These are phyloP conservation scores for Drosophila quadrilineata DNA, from an alignment of 1,140 invertebrate genomes.

Conservation along the genomic window DNA sequence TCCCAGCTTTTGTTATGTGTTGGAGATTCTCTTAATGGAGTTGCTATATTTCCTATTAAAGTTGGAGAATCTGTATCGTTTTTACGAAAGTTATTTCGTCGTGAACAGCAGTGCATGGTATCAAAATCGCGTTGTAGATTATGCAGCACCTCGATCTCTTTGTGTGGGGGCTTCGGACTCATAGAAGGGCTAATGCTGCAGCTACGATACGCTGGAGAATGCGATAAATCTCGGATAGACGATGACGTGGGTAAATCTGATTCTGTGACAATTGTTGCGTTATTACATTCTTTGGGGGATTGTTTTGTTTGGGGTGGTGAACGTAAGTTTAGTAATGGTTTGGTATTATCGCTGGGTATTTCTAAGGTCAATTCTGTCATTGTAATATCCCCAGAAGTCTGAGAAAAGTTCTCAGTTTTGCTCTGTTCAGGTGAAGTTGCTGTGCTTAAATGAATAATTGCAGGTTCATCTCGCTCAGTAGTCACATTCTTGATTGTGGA, in stretches of 20 bases:
- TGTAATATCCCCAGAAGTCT: slow-evolving; percentile 2
- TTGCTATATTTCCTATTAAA: not conserved
- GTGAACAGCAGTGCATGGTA: slow-evolving; percentile 81
- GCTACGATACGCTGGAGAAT: slow-evolving; percentile 46
- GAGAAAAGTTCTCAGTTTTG: not conserved
- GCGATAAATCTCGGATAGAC: slow-evolving; percentile 18
- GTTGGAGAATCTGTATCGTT: slow-evolving; percentile 7
- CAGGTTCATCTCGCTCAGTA: no score
- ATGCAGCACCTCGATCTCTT: slow-evolving; percentile 85
- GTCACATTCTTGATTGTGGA: slow-evolving; percentile 48
- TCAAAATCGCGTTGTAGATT: slow-evolving; percentile 83
- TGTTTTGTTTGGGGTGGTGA: not conserved
- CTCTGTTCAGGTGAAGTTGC: not conserved
- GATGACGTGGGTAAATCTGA: no score
- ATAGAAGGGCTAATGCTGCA: slow-evolving; percentile 66
- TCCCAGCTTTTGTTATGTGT: slow-evolving; percentile 82
- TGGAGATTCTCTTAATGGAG: slow-evolving; percentile 13
- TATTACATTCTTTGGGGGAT: no score
- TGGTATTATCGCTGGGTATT: slow-evolving; percentile 74
- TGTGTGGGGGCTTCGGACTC: slow-evolving; percentile 82
- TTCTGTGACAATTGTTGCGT: no score
- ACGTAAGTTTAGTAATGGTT: slow-evolving; percentile 50
- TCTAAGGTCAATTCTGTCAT: slow-evolving; percentile 56
- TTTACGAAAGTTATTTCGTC: slow-evolving; percentile 15
- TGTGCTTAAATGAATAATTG: no score